Base-by-base conservation (phyloP, 2,797 vertebrate genomes). In the Darevskia nairensis region DNA sequence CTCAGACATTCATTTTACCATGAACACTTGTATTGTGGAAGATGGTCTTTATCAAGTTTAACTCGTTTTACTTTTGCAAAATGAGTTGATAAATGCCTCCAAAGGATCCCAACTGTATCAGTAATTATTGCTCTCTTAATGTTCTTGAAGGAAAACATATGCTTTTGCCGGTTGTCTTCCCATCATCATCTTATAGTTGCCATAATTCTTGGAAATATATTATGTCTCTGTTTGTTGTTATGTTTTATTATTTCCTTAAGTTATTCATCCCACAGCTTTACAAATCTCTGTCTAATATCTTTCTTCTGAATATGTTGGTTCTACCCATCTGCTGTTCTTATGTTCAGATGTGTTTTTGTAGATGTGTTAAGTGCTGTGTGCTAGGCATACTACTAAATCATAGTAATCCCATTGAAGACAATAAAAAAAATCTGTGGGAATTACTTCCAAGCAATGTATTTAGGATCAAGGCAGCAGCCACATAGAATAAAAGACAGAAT, bases 141-240 rank as follows among this genome's bases (percentile, higher is more conserved):
- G 35, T 90, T 93, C 89, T 92, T 89, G 88, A 93, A 93, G 82
- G 25, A 93, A 89, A 94, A 87, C 84, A 87, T 64, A 84, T 79
- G 80, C 0, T 78, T 94, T 95, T 93, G 61, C 86, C 32, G 27
- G 50, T 88, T 93, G 90, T 94, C 81, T 61, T 92, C 80, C 55
- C 1, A 27, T 93, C 46, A 35, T 87, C 79, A 90, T 11, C 74
- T 82, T 92, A 75, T 72, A 46, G 27, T 77, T 88, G 59, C 66
- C 66, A 77, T 88, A 87, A 88, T 23, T 90, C 41, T 74, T 82
- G 17, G 86, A 76, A 80, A 87, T 90, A 85, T 44, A 88, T 80
- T 90, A 15, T 88, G 71, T 32, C 84, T 17, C 78, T 86, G 80
- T 8, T 80, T 87, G 82, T 80, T 91, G 66, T 0, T 89, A 4